Base-by-base conservation (phyloP, 2,888 invertebrate genomes). In the Polydrusus cervinus region DNA sequence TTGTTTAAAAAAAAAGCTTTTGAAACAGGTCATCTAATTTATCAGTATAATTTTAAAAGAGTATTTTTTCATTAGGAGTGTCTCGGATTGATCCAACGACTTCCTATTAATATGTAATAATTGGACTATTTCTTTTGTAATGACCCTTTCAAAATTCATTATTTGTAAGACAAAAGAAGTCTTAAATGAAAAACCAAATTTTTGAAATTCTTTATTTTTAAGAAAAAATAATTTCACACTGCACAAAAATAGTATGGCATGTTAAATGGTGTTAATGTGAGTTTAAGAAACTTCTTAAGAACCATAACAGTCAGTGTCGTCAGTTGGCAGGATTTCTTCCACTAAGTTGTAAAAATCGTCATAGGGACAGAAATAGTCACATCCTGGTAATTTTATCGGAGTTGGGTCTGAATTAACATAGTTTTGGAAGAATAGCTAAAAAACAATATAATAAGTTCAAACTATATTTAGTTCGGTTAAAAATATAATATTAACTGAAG, bases 231-330 rank as follows among this genome's bases (percentile, higher is more conserved):
- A 34, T 6, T 7, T 34, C 8, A 34, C 34, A 34, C 8, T 34
- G 34, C 7, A 7, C 3, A 9, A 34, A 10, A 34, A 43, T 43
- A n/a, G 5, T 43, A 43, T n/a, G n/a, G n/a, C 43, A n/a, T 43
- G 10, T 43, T 8, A 8, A 8, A 10, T 34, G 34, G 34, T 34
- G 7, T 34, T 10, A 34, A 6, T 34, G 34, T 34, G 7, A 8
- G 8, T 13, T n/a, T 13, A n/a, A 11, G n/a, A 43, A 43, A 3
- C 10, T n/a, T 16, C 18, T 88, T 78, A 25, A 49, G 49, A 30
- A 9, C 25, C 20, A 43, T 13, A 25, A 43, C 55, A 67, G 38
- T 55, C 55, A n/a, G 53, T 25, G 14, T 67, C 67, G 9, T 67
- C 53, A 11, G 30, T n/a, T 43, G 67, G 67, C 10, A 67, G 13